Base-by-base conservation (phyloP, 2,113 vertebrate genomes). In the Lamprologus speciosus region DNA sequence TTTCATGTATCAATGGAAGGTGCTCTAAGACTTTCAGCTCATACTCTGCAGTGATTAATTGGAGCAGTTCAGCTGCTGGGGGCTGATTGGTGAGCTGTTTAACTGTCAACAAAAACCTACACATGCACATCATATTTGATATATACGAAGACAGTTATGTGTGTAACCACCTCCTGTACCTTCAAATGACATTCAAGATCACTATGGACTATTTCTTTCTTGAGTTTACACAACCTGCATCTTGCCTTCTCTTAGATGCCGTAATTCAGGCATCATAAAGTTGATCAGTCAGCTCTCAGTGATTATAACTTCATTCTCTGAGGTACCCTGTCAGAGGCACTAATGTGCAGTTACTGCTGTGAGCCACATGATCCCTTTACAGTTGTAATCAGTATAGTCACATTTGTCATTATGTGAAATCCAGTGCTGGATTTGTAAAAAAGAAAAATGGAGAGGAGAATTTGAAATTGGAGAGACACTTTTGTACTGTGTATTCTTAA, bases 31-130 rank as follows among this genome's bases (percentile, higher is more conserved):
- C 83, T 88, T 89, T 82, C 65, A 54, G 63, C 65, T 58, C 53
- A 65, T 35, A 58, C 90, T 80, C 80, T 21, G 70, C 53, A 73
- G 81, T 90, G 88, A 89, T 92, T 87, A 87, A 91, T 84, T 80
- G 63, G 80, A 85, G 81, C 55, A 33, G 63, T 78, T 86, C 85
- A 84, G 78, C 80, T 85, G 73, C 88, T 53, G 54, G 78, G 70
- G 82, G 79, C 84, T 85, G 83, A 90, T 82, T 87, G 60, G 80
- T 82, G 81, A 80, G 87, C 58, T 54, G 37, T 86, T 54, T 78
- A 50, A 50, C 75, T 87, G 82, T 87, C 86, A 84, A 82, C 82
- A 87, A 81, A 88, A 90, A 85, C 40, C 23, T 60, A 73, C 73
- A 68, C 53, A 53, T 86, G 28, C 42, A 60, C 53, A 28, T 26